These are phyloP conservation scores for Ecliptopera silaceata DNA, from an alignment of 2,888 invertebrate genomes.

Conservation along the genomic window DNA sequence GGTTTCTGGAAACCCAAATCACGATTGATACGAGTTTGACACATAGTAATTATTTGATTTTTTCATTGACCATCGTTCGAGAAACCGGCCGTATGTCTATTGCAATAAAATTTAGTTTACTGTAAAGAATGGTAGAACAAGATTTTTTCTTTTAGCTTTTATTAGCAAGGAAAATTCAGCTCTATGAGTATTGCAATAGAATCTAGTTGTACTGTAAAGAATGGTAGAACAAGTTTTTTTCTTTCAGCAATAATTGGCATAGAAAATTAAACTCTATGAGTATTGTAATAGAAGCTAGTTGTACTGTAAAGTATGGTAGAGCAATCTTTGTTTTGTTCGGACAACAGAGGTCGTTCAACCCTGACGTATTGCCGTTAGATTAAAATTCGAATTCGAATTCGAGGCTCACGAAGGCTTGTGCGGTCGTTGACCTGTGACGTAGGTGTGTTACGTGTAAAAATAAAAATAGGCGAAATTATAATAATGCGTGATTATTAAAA, in stretches of 20 bases:
- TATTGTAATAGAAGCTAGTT: slow-evolving; percentile 45
- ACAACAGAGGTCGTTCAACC: slow-evolving; percentile 68
- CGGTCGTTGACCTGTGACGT: slow-evolving; percentile 53
- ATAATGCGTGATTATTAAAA: background rate
- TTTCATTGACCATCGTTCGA: no score
- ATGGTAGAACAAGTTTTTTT: slow-evolving; percentile 7
- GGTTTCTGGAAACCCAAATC: no score
- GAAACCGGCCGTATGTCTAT: no score
- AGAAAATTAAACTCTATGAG: slow-evolving; percentile 33
- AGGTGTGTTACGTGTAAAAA: slow-evolving; percentile 37
- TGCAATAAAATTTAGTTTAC: no score
- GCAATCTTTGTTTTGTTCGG: slow-evolving; percentile 57
- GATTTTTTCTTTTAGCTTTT: no score
- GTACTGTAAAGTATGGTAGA: slow-evolving; percentile 43
- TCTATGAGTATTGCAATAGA: no score
- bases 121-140: no score
- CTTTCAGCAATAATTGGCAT: slow-evolving; percentile 10
- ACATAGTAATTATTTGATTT: no score
- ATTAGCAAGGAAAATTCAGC: no score
- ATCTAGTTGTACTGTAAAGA: no score
- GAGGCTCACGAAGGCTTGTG: slow-evolving; percentile 39
- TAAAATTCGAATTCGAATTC: slow-evolving; percentile 73
- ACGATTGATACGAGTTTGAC: no score
- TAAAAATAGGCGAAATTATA: background rate
- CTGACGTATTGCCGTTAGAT: slow-evolving; percentile 68